Evolutionary conservation across 2,113 vertebrate species (phyloP).

Genomic region (Cariama cristata): DNA sequence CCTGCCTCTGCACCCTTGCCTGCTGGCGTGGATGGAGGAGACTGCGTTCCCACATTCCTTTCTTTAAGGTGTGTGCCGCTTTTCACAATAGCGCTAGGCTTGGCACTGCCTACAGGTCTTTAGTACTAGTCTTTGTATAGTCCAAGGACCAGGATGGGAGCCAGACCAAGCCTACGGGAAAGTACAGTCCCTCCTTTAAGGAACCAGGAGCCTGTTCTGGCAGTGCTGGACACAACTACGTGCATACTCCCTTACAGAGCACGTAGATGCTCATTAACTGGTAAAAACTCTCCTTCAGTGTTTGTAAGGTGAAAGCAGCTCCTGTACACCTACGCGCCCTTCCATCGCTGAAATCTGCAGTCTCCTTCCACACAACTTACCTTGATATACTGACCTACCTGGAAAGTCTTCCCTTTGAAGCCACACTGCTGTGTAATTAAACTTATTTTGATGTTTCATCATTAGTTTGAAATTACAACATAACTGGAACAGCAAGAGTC

Average conservation of each 20-base stretch:
- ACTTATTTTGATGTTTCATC: background rate
- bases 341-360: background rate
- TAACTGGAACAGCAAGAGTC: background rate
- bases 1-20: background rate
- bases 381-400: background rate
- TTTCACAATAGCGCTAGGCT: background rate
- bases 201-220: background rate
- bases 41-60: fast-evolving
- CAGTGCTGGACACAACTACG: background rate
- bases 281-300: background rate
- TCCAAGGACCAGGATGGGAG: background rate
- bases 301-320: background rate
- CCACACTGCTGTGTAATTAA: background rate
- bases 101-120: background rate
- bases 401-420: background rate
- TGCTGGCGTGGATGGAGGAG: background rate
- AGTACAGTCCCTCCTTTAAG: background rate
- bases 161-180: background rate
- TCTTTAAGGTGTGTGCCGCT: background rate
- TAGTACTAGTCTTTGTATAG: background rate
- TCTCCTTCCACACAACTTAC: background rate
- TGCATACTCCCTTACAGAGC: background rate
- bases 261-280: background rate
- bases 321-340: background rate
- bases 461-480: background rate